A percentile compares a stretch with the other conserved stretches of the same genome.
Conservation (phyloP, 2,888 invertebrate species). For the Acanthoscelides obtectus region DNA sequence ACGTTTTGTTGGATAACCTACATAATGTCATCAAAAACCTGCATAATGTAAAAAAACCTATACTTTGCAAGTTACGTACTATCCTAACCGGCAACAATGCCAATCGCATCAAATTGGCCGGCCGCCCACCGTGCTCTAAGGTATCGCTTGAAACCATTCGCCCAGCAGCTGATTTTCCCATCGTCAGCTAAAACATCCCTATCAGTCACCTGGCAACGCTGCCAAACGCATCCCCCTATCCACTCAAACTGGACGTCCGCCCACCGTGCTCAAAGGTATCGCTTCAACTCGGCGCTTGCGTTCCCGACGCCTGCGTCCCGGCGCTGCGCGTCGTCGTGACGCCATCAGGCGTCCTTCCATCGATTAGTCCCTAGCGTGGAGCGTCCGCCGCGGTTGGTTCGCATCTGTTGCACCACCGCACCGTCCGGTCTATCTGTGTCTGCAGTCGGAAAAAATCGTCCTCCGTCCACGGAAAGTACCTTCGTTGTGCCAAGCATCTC, state of each 20-base stretch:
- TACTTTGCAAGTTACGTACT: no score
- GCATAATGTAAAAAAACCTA: no score
- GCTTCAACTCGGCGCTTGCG: not conserved
- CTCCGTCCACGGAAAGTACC: not conserved
- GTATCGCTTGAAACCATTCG: no score
- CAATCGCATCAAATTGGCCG: no score
- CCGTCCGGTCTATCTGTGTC: not conserved
- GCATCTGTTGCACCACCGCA: not conserved
- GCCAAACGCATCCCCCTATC: no score
- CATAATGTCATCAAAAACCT: no score
- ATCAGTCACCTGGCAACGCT: no score
- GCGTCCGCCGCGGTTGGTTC: not conserved
- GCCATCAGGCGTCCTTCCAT: not conserved
- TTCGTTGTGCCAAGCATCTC: not conserved
- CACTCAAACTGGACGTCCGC: not conserved
- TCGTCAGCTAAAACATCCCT: no score
- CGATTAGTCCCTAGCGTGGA: not conserved
- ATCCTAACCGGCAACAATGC: no score
- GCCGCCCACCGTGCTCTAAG: no score
- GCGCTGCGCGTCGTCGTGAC: not conserved
- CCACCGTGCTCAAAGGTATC: not conserved
- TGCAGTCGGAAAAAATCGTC: not conserved
- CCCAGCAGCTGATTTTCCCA: no score
- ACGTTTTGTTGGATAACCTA: no score
- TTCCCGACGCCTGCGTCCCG: not conserved